Conservation (phyloP, 2,888 invertebrate genomes). For the Automeris io region DNA sequence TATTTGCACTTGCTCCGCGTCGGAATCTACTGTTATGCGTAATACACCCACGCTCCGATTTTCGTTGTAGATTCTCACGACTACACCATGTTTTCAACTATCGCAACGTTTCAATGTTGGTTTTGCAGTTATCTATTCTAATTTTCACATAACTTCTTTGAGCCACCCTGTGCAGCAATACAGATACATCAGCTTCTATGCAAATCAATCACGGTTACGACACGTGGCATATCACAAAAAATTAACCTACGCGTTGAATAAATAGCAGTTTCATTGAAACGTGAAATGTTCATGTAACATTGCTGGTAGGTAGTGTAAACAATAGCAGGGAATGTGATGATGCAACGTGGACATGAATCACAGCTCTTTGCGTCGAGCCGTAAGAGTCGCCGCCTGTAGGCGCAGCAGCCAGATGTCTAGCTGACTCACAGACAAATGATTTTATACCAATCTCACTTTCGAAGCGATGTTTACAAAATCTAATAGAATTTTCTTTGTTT, state of each 20-base stretch:
- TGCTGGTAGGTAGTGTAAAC: slow-evolving; percentile 21
- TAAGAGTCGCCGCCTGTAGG: slow-evolving; percentile 36
- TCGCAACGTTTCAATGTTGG: slow-evolving; percentile 44
- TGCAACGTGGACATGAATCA: slow-evolving; percentile 59
- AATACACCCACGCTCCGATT: slow-evolving; percentile 70
- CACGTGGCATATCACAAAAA: slow-evolving; percentile 27
- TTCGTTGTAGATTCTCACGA: slow-evolving; percentile 58
- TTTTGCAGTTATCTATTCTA: slow-evolving; percentile 40
- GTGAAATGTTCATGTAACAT: slow-evolving; percentile 29
- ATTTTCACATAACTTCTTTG: slow-evolving; percentile 55
- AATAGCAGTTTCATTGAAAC: slow-evolving; percentile 27
- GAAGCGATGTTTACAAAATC: slow-evolving; percentile 27
- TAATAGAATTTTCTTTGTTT: slow-evolving; percentile 42
- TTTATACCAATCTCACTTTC: slow-evolving; percentile 29
- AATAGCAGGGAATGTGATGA: slow-evolving; percentile 42
- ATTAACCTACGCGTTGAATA: slow-evolving; percentile 24
- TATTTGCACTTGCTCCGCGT: slow-evolving; percentile 45
- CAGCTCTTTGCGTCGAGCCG: slow-evolving; percentile 35
- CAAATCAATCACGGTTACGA: slow-evolving; percentile 44
- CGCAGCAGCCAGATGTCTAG: slow-evolving; percentile 52
- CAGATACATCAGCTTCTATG: slow-evolving; percentile 40
- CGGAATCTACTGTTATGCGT: slow-evolving; percentile 42
- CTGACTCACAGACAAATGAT: slow-evolving; percentile 58
- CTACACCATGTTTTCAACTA: slow-evolving; percentile 47
- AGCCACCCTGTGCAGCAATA: slow-evolving; percentile 27